Evolutionary conservation across 2,888 invertebrate species (phyloP), one percentile per base, ranked within the genome.

Genomic region (Thymelicus lineola): DNA sequence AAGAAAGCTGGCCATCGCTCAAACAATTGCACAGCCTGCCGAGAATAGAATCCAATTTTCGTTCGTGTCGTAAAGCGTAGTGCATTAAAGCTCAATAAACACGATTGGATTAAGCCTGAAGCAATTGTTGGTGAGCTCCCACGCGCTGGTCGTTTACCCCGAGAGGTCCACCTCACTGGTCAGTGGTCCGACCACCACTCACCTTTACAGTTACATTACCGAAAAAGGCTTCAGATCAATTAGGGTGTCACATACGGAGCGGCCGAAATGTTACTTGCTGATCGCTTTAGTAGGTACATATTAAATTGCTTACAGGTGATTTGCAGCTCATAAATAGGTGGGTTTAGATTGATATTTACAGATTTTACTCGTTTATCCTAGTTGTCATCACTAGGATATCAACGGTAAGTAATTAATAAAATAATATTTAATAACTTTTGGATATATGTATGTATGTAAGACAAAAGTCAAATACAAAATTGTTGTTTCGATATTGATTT

Each of bases 151-250:
- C 72, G 73, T 74, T 75, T 74, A 75, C 75, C 74, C 58, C 71
- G 48, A 66, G 45, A n/a, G 48, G 48, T 20, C 42, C 77, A 77
- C 73, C 76, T 76, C 77, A 76, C 64, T 65, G 69, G 68, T 42
- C 57, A 46, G 57, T 77, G 78, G 77, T 77, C 73, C 81, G 81
- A 76, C 79, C 81, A 81, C 20, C 20, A n/a, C 6, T 74, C 28
- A 5, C 14, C 59, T 73, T 74, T 80, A 81, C 82, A 76, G 79
- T 79, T 79, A 79, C 75, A 58, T 66, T 70, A 71, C 79, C 76
- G 72, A 79, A 80, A 79, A 78, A 71, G 75, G 73, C 62, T 73
- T 71, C 66, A 70, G 65, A 45, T 65, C 50, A 20, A 12, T 65
- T 65, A 65, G 62, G 65, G 53, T 48, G 64, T 20, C 53, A 45